Evolutionary conservation across 2,888 invertebrate genomes (phyloP), one percentile per base, ranked within the genome.

Genomic region (Eucriotettix oculatus): DNA sequence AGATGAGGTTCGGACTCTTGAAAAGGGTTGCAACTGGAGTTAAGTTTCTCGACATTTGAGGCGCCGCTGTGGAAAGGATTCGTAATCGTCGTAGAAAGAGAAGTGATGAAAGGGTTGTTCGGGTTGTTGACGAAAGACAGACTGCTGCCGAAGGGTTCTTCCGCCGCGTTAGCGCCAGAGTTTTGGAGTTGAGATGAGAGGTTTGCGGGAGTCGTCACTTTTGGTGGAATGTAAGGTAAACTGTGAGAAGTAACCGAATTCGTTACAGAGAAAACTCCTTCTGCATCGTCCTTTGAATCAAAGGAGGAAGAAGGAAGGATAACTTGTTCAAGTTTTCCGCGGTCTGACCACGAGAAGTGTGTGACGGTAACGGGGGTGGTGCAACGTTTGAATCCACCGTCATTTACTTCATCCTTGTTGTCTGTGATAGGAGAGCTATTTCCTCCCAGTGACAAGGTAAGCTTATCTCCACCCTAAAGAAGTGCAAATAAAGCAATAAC

Each of bases 381-480:
- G 65, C 73, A 74, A 56, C 75, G 70, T 64, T 70, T 61, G 29
- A 56, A 53, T 54, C 56, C n/a, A 10, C 52, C 12, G 7, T 29
- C 29, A 44, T 42, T 40, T 41, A 54, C 16, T 16, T 55, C 55
- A n/a, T 41, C 57, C n/a, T 52, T 16, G 40, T 59, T 57, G 16
- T 41, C 54, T 40, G 56, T 52, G 42, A 52, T 71, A 69, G 61
- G 17, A 16, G 61, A 58, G 53, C 70, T 68, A 9, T 72, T 71
- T 57, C 83, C 83, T 67, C 79, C 79, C 67, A 85, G 80, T 63
- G 81, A 79, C 62, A 85, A 73, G 59, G 84, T 85, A 69, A 85
- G 72, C 71, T 84, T 84, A 71, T 85, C 84, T 68, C 84, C 84
- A 66, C 84, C 84, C 84, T 85, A 70, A 68, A 68, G 65, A 65